Conservation (phyloP, 2,888 invertebrate genomes). For the Falcaria lacertinaria region DNA sequence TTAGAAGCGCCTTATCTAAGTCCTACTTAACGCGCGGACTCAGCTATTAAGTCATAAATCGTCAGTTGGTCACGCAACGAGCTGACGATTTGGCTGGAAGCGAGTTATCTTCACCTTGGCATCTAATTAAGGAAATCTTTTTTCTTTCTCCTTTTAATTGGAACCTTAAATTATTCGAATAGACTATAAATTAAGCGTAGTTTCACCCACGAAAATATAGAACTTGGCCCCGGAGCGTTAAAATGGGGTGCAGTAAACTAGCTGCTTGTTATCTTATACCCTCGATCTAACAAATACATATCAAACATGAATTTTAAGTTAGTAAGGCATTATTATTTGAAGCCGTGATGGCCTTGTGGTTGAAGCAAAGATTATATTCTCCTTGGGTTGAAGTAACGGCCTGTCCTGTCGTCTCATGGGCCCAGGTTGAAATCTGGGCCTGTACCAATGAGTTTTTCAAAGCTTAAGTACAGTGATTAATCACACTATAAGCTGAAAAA, state of each 20-base stretch:
- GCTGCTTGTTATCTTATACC: neutral
- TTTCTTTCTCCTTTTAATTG: slow-evolving; percentile 37
- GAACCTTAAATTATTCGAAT: slow-evolving; percentile 37
- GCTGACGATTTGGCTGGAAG: slow-evolving; percentile 66
- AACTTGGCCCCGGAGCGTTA: neutral
- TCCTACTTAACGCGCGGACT: slow-evolving; percentile 74
- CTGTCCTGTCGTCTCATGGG: too few relatives aligned
- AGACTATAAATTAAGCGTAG: slow-evolving; percentile 26
- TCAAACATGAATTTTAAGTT: too few relatives aligned
- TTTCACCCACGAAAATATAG: slow-evolving; percentile 10
- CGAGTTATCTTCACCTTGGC: slow-evolving; percentile 66
- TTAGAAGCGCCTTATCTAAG: slow-evolving; percentile 78
- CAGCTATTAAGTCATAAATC: slow-evolving; percentile 78
- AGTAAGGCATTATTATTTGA: too few relatives aligned
- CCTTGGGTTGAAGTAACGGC: too few relatives aligned
- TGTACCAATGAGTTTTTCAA: too few relatives aligned
- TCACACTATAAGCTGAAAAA: too few relatives aligned
- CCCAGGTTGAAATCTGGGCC: too few relatives aligned
- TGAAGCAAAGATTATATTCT: too few relatives aligned
- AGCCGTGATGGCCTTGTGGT: too few relatives aligned
- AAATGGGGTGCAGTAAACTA: neutral
- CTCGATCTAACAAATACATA: too few relatives aligned
- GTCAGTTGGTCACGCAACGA: slow-evolving; percentile 67
- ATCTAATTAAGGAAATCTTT: slow-evolving; percentile 67
- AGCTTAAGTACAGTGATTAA: too few relatives aligned